Evolutionary conservation across 2,113 vertebrate genomes (phyloP).

Genomic region (Phyllostomus hastatus): DNA sequence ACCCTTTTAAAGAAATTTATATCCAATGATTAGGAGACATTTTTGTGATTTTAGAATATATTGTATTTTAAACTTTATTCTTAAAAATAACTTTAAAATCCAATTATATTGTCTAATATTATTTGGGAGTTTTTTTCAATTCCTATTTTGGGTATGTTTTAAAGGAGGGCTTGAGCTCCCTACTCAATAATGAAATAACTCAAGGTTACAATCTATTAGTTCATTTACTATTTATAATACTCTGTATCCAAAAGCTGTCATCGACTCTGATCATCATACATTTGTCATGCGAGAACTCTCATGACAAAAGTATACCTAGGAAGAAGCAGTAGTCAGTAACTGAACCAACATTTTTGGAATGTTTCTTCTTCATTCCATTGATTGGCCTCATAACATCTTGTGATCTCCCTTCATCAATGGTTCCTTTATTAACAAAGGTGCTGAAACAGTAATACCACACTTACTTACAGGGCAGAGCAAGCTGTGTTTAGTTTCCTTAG

Average conservation of each 20-base stretch:
- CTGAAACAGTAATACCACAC: neutral
- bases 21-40: neutral
- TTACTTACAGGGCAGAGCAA: neutral
- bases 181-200: neutral
- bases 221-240: neutral
- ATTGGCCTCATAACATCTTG: neutral
- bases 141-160: neutral
- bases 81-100: neutral
- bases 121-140: neutral
- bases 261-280: accelerated
- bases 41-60: neutral
- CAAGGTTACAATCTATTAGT: neutral
- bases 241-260: neutral
- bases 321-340: neutral
- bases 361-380: neutral
- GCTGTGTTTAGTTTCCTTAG: neutral
- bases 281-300: neutral
- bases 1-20: neutral
- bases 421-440: neutral
- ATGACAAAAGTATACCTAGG: neutral
- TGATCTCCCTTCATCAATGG: neutral
- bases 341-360: accelerated
- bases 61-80: neutral
- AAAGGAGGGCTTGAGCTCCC: neutral
- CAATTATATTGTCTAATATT: neutral